Conservation (phyloP, 2,113 vertebrate genomes). For the Lepidothrix coronata region DNA sequence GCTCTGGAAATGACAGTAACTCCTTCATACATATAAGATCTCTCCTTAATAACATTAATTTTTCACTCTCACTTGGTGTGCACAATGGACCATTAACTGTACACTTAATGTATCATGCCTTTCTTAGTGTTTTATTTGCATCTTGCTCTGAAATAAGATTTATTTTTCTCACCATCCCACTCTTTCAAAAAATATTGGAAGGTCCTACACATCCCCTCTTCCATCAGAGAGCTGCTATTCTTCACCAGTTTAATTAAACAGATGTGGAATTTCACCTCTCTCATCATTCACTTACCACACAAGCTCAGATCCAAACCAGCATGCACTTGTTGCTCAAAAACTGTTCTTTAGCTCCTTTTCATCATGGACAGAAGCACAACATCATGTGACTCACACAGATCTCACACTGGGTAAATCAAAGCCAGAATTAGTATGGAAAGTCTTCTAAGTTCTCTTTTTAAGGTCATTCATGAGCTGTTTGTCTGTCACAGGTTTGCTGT, state of each 20-base stretch:
- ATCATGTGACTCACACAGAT: fast-evolving
- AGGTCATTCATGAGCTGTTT: not conserved
- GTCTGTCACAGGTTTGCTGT: not conserved
- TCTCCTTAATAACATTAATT: not conserved
- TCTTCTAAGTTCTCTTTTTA: not conserved
- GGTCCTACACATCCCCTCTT: not conserved
- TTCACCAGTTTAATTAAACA: not conserved
- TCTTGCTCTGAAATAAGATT: not conserved
- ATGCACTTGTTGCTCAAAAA: not conserved
- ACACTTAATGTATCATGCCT: fast-evolving
- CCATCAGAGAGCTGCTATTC: not conserved
- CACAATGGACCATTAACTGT: not conserved
- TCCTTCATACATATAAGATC: fast-evolving
- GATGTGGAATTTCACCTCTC: not conserved
- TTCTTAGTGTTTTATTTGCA: not conserved
- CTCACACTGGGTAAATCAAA: not conserved
- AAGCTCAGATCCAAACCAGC: not conserved
- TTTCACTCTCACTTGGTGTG: not conserved
- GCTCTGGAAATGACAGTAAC: not conserved
- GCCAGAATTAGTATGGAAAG: not conserved
- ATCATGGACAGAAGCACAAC: not conserved
- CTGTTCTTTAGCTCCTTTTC: not conserved
- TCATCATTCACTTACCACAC: not conserved
- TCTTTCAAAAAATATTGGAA: not conserved
- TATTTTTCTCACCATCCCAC: not conserved